phyloP scores from a whole-genome alignment of 2,888 invertebrate species.

The Mechanitis mazaeus region DNA sequence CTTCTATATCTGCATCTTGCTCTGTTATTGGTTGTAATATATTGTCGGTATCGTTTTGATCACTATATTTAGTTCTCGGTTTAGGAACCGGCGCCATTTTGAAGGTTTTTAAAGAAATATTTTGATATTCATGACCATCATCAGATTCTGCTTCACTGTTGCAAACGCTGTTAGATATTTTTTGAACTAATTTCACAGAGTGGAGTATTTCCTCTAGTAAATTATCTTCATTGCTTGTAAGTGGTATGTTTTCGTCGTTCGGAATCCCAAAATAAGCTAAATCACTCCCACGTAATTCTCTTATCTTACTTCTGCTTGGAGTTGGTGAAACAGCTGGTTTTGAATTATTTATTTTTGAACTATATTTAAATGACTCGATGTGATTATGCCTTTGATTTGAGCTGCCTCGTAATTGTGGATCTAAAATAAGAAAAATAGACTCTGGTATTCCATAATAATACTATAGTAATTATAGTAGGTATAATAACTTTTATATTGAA shows the following conservation, averaged over 20 bases:
- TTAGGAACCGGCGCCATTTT: slow-evolving; percentile 57
- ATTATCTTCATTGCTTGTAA: slow-evolving; percentile 34
- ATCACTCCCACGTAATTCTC: slow-evolving; percentile 77
- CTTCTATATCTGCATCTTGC: slow-evolving; percentile 40
- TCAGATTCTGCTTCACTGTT: slow-evolving; percentile 68
- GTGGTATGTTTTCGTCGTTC: slow-evolving; percentile 34
- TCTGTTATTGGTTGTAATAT: slow-evolving; percentile 55
- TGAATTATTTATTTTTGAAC: slow-evolving; percentile 14
- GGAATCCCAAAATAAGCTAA: slow-evolving; percentile 76
- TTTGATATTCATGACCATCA: slow-evolving; percentile 62
- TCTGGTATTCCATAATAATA: not conserved
- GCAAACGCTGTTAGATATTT: slow-evolving; percentile 60
- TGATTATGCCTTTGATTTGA: slow-evolving; percentile 20
- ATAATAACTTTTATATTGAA: not conserved
- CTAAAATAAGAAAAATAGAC: slow-evolving; percentile 27
- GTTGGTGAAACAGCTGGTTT: slow-evolving; percentile 44
- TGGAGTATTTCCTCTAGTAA: slow-evolving; percentile 54
- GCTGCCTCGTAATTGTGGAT: slow-evolving; percentile 25
- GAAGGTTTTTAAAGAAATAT: slow-evolving; percentile 39
- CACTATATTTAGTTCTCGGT: slow-evolving; percentile 49
- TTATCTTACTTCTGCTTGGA: slow-evolving; percentile 48
- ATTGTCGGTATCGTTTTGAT: slow-evolving; percentile 40
- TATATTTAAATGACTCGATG: slow-evolving; percentile 8
- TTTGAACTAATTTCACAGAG: slow-evolving; percentile 62
- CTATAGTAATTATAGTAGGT: not conserved